Base-by-base conservation (phyloP, 2,888 invertebrate genomes). In the Anaspis maculata region DNA sequence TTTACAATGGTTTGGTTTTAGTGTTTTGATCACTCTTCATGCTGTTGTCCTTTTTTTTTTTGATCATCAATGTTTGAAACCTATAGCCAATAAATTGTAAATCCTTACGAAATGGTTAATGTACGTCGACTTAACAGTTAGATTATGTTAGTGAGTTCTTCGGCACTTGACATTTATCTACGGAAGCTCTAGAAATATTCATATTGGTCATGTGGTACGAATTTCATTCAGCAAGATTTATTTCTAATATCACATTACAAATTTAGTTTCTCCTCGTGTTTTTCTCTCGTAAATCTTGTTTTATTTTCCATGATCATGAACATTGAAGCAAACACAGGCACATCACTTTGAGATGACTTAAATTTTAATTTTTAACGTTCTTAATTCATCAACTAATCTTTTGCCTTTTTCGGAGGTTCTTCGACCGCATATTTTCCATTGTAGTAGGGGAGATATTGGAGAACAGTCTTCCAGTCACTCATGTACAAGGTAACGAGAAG, bases 361-460 rank as follows among this genome's bases (percentile, higher is more conserved):
- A n/a, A n/a, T n/a, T n/a, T n/a, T n/a, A n/a, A n/a, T n/a, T n/a
- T n/a, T n/a, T n/a, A n/a, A n/a, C n/a, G n/a, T n/a, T n/a, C n/a
- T n/a, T n/a, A n/a, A n/a, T 25, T 25, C 12, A 14, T 12, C 15
- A n/a, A n/a, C 11, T 29, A 16, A 9, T 23, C 16, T 13, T 28
- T 29, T 2, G 24, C 22, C 21, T 3, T 11, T 9, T 12, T 29
- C 3, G 6, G 21, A 29, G 29, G 13, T 25, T 24, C 24, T 32
- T 35, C 30, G 7, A 3, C 15, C 2, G 5, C 14, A 19, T 43
- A 54, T 39, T 49, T 49, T 23, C 42, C 44, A 27, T 44, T 48
- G 29, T 52, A 54, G 30, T 37, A 52, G 13, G 52, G 52, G 27
- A 54, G 12, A 36, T 45, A 48, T 24, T 45, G 42, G 14, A 54